A percentile compares a stretch with the other conserved stretches of the same genome.
Evolutionary conservation across 2,888 invertebrate species (phyloP).

Genomic region (Melieria omissa): DNA sequence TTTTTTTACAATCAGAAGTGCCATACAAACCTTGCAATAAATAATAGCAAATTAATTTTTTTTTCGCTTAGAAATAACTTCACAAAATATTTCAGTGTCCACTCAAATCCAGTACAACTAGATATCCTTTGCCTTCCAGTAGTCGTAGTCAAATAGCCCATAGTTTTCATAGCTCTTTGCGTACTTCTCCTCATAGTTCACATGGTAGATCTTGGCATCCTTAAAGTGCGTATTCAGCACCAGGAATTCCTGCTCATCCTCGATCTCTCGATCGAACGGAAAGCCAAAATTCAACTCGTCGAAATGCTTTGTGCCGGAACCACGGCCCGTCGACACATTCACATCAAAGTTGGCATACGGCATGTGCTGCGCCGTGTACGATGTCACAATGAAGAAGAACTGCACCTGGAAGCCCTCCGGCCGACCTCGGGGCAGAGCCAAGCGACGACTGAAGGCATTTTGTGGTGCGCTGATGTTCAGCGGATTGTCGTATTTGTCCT

Average conservation of each 20-base stretch:
- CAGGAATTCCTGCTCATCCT: conserved; percentile 69
- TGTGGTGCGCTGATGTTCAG: conserved; percentile 70
- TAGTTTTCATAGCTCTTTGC: not conserved
- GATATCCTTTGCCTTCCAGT: no score
- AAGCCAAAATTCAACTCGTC: conserved; percentile 77
- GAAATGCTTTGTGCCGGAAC: conserved; percentile 69
- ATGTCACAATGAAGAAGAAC: conserved; percentile 73
- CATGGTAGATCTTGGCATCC: conserved; percentile 75
- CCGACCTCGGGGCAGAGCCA: conserved; percentile 78
- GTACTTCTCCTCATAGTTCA: conserved; percentile 60
- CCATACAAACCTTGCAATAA: no score
- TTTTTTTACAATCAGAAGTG: no score
- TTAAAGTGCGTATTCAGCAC: conserved; percentile 77
- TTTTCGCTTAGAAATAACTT: no score
- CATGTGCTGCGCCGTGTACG: conserved; percentile 69
- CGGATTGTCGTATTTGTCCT: conserved; percentile 69
- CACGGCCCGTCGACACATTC: conserved; percentile 69
- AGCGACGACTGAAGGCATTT: conserved; percentile 77
- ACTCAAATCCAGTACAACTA: no score
- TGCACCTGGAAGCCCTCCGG: conserved; percentile 75
- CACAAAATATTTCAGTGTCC: no score
- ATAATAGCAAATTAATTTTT: no score
- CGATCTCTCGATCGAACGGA: conserved; percentile 77
- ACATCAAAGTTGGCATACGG: conserved; percentile 68
- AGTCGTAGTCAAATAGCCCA: not conserved